Percentiles rank a stretch among this genome's conserved stretches.
Evolutionary conservation across 30 jellyfish, hydroid and myxozoan species (phyloP).

Genomic region (Turritopsis dohrnii): DNA sequence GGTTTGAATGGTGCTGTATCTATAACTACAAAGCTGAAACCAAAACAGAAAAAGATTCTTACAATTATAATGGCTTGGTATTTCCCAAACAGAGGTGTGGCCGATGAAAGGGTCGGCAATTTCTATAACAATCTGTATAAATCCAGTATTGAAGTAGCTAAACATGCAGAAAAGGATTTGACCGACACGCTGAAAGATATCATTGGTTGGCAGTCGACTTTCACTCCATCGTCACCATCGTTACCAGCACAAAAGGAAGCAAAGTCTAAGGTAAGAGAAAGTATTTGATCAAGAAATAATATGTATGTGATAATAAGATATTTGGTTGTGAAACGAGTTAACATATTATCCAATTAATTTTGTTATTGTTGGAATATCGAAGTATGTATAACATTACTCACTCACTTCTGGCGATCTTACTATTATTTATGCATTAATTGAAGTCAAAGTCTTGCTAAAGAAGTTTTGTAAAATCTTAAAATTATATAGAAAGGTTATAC

Average conservation of each 20-base stretch:
- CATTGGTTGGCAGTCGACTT: constrained; percentile 52
- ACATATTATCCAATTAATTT: too few relatives aligned
- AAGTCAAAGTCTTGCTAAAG: too few relatives aligned
- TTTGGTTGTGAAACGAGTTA: too few relatives aligned
- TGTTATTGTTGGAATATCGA: too few relatives aligned
- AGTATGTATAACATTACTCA: too few relatives aligned
- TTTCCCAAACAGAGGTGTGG: constrained; percentile 83
- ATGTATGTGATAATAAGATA: constrained; percentile 90
- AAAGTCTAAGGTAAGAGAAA: constrained; percentile 47
- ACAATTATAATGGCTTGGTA: constrained; percentile 81
- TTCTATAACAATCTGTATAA: constrained; percentile 64
- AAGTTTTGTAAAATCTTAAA: too few relatives aligned
- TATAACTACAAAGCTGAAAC: constrained; percentile 61
- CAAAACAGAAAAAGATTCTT: constrained; percentile 63
- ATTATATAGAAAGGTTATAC: too few relatives aligned
- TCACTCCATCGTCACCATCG: constrained; percentile 47
- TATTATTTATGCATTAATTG: too few relatives aligned
- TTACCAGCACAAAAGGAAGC: constrained; percentile 18
- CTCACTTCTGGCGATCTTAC: too few relatives aligned
- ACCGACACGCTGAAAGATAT: constrained; percentile 45
- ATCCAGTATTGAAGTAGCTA: constrained; percentile 63
- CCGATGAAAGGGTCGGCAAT: constrained; percentile 98
- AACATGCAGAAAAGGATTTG: constrained; percentile 53
- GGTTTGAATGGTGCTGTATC: constrained; percentile 92
- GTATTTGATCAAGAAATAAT: constrained; percentile 53